These are phyloP conservation scores for Dipus sagitta DNA, from an alignment of 2,797 vertebrate genomes.

Conservation along the genomic window DNA sequence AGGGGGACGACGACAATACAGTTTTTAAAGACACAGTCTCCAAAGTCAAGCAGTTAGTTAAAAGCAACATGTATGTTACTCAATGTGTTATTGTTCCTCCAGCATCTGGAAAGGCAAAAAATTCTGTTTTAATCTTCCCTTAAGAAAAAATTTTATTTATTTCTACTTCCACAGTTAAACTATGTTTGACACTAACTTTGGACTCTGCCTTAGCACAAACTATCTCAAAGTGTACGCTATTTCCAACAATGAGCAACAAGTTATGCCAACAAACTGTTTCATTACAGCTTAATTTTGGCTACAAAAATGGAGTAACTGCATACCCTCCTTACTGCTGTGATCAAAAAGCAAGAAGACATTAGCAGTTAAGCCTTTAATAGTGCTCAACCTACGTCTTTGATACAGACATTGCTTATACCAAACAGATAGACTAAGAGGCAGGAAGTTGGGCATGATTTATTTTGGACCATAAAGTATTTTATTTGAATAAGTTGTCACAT, in stretches of 20 bases:
- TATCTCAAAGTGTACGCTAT: conserved; percentile 45
- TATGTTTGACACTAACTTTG: conserved; percentile 48
- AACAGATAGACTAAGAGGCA: conserved; percentile 66
- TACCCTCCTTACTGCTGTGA: conserved; percentile 46
- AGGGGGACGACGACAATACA: conserved; percentile 38
- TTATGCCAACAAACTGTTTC: conserved; percentile 62
- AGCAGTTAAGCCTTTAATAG: conserved; percentile 40
- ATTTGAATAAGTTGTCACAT: conserved; percentile 57
- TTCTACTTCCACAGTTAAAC: conserved; percentile 70
- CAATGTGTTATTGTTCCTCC: conserved; percentile 68
- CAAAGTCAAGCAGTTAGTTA: conserved; percentile 57
- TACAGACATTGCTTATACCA: conserved; percentile 63
- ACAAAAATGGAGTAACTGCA: conserved; percentile 54
- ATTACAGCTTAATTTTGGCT: conserved; percentile 26
- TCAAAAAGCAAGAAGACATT: conserved; percentile 29
- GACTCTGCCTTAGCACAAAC: conserved; percentile 54
- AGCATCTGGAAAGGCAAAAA: conserved; percentile 59
- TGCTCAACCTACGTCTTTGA: conserved; percentile 58
- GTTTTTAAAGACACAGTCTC: conserved; percentile 64
- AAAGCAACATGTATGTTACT: conserved; percentile 56
- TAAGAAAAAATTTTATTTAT: conserved; percentile 55
- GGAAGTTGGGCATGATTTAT: conserved; percentile 67
- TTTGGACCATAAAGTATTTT: conserved; percentile 58
- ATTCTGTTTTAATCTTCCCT: conserved; percentile 38
- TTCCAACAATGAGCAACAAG: conserved; percentile 36